Evolutionary conservation across 2,797 vertebrate species (phyloP).

Genomic region (Hoplostethus mediterraneus): DNA sequence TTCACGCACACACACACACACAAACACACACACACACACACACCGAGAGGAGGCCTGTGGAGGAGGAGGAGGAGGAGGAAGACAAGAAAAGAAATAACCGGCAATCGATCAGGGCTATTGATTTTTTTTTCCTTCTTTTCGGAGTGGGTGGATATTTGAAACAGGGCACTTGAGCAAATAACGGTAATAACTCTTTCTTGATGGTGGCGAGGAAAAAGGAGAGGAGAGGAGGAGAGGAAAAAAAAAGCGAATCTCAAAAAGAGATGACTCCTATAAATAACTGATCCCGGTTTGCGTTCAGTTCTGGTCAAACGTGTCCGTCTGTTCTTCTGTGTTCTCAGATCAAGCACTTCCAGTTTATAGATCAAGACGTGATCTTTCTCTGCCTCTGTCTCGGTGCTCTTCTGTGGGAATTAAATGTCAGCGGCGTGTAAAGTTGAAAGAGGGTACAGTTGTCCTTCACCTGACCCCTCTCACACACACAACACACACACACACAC

Average conservation of each 20-base stretch:
- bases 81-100: conserved; percentile 72
- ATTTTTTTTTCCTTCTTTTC: conserved; percentile 84
- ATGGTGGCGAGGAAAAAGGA: conserved; percentile 29
- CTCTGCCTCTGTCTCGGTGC: conserved; percentile 4
- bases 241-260: neutral
- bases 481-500: conserved; percentile 3
- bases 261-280: conserved; percentile 6
- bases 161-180: conserved; percentile 79
- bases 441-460: conserved; percentile 34
- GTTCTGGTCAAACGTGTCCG: neutral
- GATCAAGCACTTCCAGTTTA: neutral
- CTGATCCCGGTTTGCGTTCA: conserved; percentile 11
- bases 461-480: conserved; percentile 13
- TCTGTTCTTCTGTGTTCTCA: neutral
- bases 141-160: conserved; percentile 79
- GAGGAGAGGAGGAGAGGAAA: neutral
- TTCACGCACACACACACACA: conserved; percentile 34
- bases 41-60: conserved; percentile 35
- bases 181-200: conserved; percentile 73
- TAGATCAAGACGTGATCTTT: neutral
- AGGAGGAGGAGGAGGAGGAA: conserved; percentile 52
- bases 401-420: conserved; percentile 9
- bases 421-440: neutral
- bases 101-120: conserved; percentile 81
- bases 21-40: conserved; percentile 34